These are phyloP conservation scores for Donacobius atricapilla DNA, from an alignment of 2,113 vertebrate genomes.

Conservation along the genomic window DNA sequence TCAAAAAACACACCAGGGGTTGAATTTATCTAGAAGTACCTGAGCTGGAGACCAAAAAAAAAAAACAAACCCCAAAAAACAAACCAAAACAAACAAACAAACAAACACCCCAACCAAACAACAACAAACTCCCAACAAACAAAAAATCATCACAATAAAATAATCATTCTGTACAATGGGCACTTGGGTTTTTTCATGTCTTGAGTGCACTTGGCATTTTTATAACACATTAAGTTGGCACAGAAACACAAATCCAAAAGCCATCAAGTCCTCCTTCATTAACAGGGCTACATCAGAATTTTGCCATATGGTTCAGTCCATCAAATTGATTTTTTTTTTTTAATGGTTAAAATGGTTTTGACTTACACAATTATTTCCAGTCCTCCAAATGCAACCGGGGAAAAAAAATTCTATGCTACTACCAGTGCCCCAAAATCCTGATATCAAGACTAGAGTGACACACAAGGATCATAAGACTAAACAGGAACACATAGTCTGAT, in stretches of 20 bases:
- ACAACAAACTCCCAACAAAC: neutral
- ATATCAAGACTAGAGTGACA: neutral
- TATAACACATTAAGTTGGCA: neutral
- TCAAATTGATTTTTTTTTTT: neutral
- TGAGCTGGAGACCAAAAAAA: neutral
- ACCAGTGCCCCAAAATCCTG: neutral
- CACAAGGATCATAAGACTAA: neutral
- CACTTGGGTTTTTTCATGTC: neutral
- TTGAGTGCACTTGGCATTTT: neutral
- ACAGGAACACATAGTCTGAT: neutral
- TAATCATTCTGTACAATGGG: neutral
- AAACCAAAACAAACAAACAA: neutral
- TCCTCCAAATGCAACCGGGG: neutral
- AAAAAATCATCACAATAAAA: neutral
- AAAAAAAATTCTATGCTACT: rapidly evolving
- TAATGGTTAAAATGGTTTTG: neutral
- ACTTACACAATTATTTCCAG: neutral
- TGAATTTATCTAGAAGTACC: neutral
- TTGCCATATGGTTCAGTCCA: neutral
- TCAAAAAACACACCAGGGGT: neutral
- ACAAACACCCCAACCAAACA: neutral
- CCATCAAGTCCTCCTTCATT: neutral
- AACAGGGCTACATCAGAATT: neutral
- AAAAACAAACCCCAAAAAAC: neutral
- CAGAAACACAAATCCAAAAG: neutral